Percentiles rank a stretch among this genome's conserved stretches.
phyloP scores from a whole-genome alignment of 2,113 vertebrate genomes.

The Boulengeromyrus knoepffleri region DNA sequence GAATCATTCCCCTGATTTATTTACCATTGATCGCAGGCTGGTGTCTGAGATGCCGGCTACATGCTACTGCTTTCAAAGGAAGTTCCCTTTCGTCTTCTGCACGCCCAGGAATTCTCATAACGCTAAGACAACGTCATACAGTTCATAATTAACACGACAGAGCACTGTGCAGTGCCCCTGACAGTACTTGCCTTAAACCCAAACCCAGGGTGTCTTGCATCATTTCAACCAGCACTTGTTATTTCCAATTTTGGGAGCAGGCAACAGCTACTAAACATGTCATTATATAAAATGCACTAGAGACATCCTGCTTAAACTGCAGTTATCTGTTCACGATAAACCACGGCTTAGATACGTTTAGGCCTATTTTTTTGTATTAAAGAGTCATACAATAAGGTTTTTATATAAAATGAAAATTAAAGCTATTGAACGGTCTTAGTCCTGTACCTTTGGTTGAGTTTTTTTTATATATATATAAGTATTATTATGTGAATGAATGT shows the following conservation, averaged over 20 bases:
- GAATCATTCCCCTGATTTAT: slow-evolving; percentile 11
- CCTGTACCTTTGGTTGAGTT: not conserved
- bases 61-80: not conserved
- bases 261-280: not conserved
- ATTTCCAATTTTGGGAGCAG: not conserved
- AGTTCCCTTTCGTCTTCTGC: not conserved
- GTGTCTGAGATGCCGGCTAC: not conserved
- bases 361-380: not conserved
- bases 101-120: not conserved
- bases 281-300: not conserved
- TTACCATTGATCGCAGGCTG: slow-evolving; percentile 4
- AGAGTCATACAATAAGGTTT: not conserved
- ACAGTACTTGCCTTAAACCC: not conserved
- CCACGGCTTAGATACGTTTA: not conserved
- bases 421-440: not conserved
- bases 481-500: not conserved
- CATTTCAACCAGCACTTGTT: not conserved
- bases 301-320: not conserved
- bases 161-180: not conserved
- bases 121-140: not conserved
- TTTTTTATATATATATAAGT: not conserved
- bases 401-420: not conserved
- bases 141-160: not conserved
- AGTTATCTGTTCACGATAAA: not conserved
- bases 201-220: not conserved